Percentiles rank a stretch among this genome's conserved stretches.
phyloP scores from a whole-genome alignment of 2,113 vertebrate genomes.

The Urocynchramus pylzowi region DNA sequence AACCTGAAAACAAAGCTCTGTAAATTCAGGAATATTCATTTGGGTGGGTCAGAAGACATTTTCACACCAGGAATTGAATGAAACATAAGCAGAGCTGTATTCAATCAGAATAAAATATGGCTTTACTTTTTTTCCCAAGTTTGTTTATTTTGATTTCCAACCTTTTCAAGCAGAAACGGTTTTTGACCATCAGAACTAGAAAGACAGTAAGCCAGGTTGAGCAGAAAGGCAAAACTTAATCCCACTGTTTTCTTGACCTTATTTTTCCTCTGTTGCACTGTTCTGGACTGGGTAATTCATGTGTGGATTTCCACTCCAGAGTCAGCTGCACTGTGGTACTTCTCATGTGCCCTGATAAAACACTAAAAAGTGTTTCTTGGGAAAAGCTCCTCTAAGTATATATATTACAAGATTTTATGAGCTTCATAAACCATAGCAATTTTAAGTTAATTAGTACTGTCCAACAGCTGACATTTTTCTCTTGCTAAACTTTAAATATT shows the following conservation, averaged over 20 bases:
- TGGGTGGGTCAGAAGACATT: neutral
- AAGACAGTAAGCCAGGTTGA: neutral
- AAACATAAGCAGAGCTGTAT: constrained; percentile 14
- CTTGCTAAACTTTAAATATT: neutral
- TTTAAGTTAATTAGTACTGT: neutral
- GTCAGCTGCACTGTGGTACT: neutral
- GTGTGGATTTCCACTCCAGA: neutral
- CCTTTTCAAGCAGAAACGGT: neutral
- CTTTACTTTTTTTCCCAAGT: neutral
- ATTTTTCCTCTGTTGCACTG: constrained; percentile 1
- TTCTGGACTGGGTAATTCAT: neutral
- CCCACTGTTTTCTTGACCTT: constrained; percentile 31
- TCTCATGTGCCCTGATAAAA: neutral
- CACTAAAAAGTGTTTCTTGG: neutral
- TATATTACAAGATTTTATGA: neutral
- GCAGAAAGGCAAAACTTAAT: neutral
- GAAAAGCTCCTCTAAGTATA: neutral
- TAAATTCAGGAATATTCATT: neutral
- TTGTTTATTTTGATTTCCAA: neutral
- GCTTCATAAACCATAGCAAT: neutral
- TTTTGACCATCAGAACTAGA: neutral
- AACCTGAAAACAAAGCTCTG: neutral
- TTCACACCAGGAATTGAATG: neutral
- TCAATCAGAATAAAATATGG: neutral
- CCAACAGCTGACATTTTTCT: neutral